Conservation (phyloP, 2,113 vertebrate genomes). For the Hippocampus comes region DNA sequence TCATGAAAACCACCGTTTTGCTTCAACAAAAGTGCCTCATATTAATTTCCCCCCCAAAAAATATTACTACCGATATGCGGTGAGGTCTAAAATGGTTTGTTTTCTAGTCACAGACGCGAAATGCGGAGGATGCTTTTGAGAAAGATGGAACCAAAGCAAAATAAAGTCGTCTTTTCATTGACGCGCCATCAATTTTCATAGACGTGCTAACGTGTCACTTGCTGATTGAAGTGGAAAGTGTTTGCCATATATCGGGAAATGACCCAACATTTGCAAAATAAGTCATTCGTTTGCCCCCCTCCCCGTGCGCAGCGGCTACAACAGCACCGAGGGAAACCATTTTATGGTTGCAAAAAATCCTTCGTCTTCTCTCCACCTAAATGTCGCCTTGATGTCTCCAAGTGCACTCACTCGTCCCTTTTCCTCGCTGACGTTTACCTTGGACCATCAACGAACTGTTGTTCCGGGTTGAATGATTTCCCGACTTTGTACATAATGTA, state of each 20-base stretch:
- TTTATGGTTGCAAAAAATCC: not conserved
- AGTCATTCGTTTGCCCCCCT: not conserved
- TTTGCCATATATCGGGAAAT: not conserved
- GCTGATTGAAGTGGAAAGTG: not conserved
- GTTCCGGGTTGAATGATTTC: slow-evolving; percentile 22
- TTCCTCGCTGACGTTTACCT: slow-evolving; percentile 18
- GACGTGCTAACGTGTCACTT: not conserved
- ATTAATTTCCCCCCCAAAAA: slow-evolving; percentile 8
- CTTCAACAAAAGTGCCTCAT: slow-evolving; percentile 61
- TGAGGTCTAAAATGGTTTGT: not conserved
- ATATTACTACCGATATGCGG: not conserved
- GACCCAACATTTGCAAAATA: no score
- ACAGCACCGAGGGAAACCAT: not conserved
- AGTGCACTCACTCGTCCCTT: slow-evolving; percentile 10
- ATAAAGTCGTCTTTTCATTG: slow-evolving; percentile 24
- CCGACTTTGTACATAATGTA: slow-evolving; percentile 75
- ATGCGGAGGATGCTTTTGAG: slow-evolving; percentile 6
- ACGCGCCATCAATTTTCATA: slow-evolving; percentile 31
- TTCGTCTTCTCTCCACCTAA: slow-evolving; percentile 12
- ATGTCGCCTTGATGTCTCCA: slow-evolving; percentile 17
- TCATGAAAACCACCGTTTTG: slow-evolving; percentile 18
- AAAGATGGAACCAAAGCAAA: slow-evolving; percentile 22
- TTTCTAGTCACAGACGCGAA: slow-evolving; percentile 1
- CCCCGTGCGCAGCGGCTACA: not conserved
- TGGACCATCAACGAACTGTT: slow-evolving; percentile 16